These are phyloP conservation scores for Catharus bicknelli DNA, from an alignment of 2,113 vertebrate species.

Conservation along the genomic window DNA sequence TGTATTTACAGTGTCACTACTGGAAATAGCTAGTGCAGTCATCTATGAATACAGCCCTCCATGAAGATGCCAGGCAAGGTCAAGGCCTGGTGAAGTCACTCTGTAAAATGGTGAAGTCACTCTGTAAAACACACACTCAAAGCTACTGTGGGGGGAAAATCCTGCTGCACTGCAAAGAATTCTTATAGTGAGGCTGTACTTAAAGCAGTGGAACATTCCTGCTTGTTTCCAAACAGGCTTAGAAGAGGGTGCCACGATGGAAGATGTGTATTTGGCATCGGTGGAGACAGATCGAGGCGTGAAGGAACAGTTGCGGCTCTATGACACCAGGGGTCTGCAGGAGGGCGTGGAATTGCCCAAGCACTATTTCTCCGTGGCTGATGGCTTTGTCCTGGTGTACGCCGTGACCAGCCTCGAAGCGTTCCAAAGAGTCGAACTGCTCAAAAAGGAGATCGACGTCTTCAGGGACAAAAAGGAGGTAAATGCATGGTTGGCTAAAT, in stretches of 20 bases:
- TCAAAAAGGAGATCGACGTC: slow-evolving; percentile 92
- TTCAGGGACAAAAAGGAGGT: slow-evolving; percentile 96
- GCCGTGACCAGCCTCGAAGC: slow-evolving; percentile 89
- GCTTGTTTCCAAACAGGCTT: slow-evolving; percentile 72
- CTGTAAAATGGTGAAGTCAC: not conserved
- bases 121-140: not conserved
- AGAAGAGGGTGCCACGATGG: slow-evolving; percentile 84
- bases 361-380: slow-evolving; percentile 90
- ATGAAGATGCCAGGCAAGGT: not conserved
- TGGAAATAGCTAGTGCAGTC: not conserved
- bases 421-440: slow-evolving; percentile 85
- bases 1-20: not conserved
- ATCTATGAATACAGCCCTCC: not conserved
- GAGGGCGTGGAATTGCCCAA: slow-evolving; percentile 86
- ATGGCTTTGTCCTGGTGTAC: slow-evolving; percentile 91
- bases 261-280: slow-evolving; percentile 90
- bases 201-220: not conserved
- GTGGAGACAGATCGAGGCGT: slow-evolving; percentile 91
- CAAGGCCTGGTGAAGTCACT: not conserved
- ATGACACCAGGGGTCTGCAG: slow-evolving; percentile 89
- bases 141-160: not conserved
- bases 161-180: not conserved
- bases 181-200: not conserved
- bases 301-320: slow-evolving; percentile 92
- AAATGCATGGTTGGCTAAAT: not conserved